phyloP scores from a whole-genome alignment of 2,888 invertebrate species.

The Auanema freiburgensis region DNA sequence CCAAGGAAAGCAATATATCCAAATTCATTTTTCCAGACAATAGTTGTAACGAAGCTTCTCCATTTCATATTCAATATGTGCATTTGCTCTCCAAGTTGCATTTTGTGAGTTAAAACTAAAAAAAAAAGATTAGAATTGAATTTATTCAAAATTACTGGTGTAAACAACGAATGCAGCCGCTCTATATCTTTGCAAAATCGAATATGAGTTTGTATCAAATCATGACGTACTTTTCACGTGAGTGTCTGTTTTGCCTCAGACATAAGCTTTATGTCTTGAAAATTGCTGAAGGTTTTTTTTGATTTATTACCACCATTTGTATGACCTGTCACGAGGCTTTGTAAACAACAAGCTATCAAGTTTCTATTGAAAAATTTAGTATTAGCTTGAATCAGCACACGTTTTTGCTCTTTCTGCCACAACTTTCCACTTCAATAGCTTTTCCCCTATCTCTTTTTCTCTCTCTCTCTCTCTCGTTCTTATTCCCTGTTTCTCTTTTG shows the following conservation, averaged over 20 bases:
- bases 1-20: neutral
- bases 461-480: neutral
- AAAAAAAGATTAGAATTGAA: neutral
- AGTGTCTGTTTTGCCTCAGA: no score
- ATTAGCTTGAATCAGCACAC: no score
- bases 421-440: slow-evolving; percentile 6
- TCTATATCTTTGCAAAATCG: no score
- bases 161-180: no score
- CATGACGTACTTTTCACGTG: no score
- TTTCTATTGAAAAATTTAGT: neutral
- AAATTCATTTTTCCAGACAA: neutral
- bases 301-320: no score
- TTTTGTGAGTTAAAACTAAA: neutral
- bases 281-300: no score
- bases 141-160: neutral
- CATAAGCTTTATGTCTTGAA: no score
- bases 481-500: slow-evolving; percentile 12
- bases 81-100: neutral
- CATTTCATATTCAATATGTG: no score
- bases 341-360: neutral
- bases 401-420: neutral
- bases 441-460: slow-evolving; percentile 3
- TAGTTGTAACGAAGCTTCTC: neutral
- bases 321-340: slow-evolving; percentile 1
- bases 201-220: no score